Conservation (phyloP, 2,888 invertebrate genomes). For the Uropetala carovei region DNA sequence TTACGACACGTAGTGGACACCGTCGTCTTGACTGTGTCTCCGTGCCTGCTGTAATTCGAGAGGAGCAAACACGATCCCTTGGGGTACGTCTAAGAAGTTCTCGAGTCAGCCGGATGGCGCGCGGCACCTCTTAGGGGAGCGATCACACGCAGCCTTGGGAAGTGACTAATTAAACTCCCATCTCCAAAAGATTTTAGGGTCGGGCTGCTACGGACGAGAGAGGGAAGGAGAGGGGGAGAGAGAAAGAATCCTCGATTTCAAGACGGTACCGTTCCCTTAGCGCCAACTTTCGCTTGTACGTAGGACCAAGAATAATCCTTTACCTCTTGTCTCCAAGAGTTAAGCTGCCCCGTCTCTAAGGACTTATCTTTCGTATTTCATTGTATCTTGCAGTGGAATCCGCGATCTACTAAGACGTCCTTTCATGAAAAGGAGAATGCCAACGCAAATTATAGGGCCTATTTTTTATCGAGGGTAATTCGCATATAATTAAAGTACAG, state of each 20-base stretch:
- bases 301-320: no score
- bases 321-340: no score
- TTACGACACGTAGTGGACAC: constrained; percentile 38
- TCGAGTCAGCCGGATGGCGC: background rate
- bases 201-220: background rate
- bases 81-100: background rate
- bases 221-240: background rate
- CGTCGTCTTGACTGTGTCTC: background rate
- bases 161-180: constrained; percentile 40
- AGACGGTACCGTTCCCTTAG: no score
- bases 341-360: no score
- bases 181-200: background rate
- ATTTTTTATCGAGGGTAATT: no score
- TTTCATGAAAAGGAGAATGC: no score
- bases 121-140: constrained; percentile 7
- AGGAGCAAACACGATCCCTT: background rate
- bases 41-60: background rate
- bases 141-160: background rate
- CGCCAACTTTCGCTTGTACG: no score
- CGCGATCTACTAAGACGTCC: no score
- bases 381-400: no score
- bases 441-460: no score
- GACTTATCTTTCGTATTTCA: no score
- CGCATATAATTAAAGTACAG: no score
- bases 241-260: background rate